Evolutionary conservation across 2,888 invertebrate species (phyloP), one percentile per base, ranked within the genome.

Genomic region (Tachina fera): DNA sequence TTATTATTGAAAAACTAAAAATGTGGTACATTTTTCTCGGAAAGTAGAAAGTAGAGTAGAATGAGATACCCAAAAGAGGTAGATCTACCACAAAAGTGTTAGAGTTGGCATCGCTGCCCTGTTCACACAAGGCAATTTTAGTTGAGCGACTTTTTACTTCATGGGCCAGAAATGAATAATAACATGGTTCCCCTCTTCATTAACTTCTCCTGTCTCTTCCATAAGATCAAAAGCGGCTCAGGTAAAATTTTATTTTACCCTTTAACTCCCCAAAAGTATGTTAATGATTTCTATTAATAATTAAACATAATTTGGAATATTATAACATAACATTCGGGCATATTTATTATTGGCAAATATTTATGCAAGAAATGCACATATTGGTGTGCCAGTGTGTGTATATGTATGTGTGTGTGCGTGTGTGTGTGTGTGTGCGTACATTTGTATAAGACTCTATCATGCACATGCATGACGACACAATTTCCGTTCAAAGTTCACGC

Each of bases 401-500:
- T 75, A 14, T 53, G n/a, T 19, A 19, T 41, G 8, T 61, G 6
- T 9, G 14, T 56, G 3, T 39, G n/a, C 58, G 49, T 49, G 16
- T 45, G 19, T 75, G 9, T 61, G 6, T 14, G 39, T 31, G 39
- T 65, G 53, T 14, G 14, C 58, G 49, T 49, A 45, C 41, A 16
- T 45, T 22, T 68, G 56, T 47, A 22, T 51, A 47, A 41, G 70
- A 31, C 49, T 72, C 16, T 56, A 70, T 74, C 58, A 61, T 71
- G 47, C 84, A 74, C 75, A 60, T 79, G 83, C 75, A 60, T 79
- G 83, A 76, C 86, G 72, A 76, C 79, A 86, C 75, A 71, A 68
- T 80, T 76, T 78, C 79, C 75, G 67, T 76, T 78, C 86, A 86
- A 83, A 86, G 86, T 83, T 86, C 83, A 86, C 67, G 63, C 83